phyloP scores from a whole-genome alignment of 2,113 vertebrate genomes.

The Choloepus hoffmanni region DNA sequence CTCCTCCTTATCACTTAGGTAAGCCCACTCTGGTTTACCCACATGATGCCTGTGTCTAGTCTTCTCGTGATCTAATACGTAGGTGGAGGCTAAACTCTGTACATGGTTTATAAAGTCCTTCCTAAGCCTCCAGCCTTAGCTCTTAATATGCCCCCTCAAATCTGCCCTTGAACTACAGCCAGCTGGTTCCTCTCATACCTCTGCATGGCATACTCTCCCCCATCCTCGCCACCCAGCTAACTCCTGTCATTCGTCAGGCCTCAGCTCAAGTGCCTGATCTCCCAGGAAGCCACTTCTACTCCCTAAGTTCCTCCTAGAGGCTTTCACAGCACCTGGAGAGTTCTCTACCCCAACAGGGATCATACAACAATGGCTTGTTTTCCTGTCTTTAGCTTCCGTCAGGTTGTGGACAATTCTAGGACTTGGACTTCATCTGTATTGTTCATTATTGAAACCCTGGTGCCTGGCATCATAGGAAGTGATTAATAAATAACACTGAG shows the following conservation, averaged over 20 bases:
- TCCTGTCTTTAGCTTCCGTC: background rate
- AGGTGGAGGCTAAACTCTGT: background rate
- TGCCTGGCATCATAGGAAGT: background rate
- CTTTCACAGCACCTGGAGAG: background rate
- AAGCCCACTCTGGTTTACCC: background rate
- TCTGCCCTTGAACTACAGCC: background rate
- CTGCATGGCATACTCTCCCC: background rate
- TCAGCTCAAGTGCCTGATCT: background rate
- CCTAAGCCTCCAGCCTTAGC: background rate
- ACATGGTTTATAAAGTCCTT: background rate
- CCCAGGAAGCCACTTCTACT: background rate
- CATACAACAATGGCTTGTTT: background rate
- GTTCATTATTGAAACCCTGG: background rate
- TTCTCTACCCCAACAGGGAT: background rate
- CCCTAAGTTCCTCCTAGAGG: background rate
- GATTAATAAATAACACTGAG: slow-evolving; percentile 13
- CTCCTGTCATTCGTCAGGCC: background rate
- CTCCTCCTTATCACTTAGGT: background rate
- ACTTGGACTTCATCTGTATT: background rate
- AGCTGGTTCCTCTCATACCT: background rate
- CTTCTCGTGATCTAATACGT: background rate
- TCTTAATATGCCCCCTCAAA: background rate
- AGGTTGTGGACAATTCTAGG: background rate
- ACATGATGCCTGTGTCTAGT: no score
- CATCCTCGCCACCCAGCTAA: background rate